phyloP scores from a whole-genome alignment of 2,888 invertebrate genomes.

The Rosalia funebris region DNA sequence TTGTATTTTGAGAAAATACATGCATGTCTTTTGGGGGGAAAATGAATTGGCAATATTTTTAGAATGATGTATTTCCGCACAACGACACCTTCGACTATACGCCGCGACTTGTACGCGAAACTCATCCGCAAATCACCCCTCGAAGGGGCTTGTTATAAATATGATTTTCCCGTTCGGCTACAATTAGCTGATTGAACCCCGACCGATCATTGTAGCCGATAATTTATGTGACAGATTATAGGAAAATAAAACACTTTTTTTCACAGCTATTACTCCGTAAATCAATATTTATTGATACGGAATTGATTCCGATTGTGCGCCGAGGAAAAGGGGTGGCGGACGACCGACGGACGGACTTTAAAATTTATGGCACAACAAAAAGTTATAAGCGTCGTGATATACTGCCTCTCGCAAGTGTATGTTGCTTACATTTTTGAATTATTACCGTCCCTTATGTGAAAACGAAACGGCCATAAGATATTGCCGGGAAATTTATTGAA shows the following conservation, averaged over 20 bases:
- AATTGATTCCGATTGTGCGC: conserved; percentile 56
- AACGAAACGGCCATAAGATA: conserved; percentile 42
- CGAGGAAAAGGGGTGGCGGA: conserved; percentile 44
- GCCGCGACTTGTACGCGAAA: too few relatives aligned
- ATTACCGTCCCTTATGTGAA: conserved; percentile 46
- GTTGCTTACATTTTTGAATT: conserved; percentile 53
- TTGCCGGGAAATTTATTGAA: conserved; percentile 35
- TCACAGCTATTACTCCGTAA: conserved; percentile 59
- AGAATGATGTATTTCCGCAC: too few relatives aligned
- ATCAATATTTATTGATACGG: conserved; percentile 61
- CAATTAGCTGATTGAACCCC: conserved; percentile 23
- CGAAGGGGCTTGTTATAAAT: conserved; percentile 34
- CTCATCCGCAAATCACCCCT: too few relatives aligned
- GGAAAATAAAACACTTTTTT: conserved; percentile 61
- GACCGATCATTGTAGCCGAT: conserved; percentile 33
- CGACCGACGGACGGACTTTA: conserved; percentile 54
- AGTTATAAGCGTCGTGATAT: conserved; percentile 49
- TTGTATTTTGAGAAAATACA: too few relatives aligned
- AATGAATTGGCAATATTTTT: too few relatives aligned
- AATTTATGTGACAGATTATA: conserved; percentile 60
- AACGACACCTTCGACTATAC: too few relatives aligned
- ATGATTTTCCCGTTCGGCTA: conserved; percentile 29
- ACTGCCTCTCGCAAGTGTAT: conserved; percentile 55
- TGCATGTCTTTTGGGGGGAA: too few relatives aligned
- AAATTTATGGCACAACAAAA: conserved; percentile 55